Percentiles rank a stretch among this genome's conserved stretches.
Conservation (phyloP, 1,140 invertebrate genomes). For the Listronotus oregonensis region DNA sequence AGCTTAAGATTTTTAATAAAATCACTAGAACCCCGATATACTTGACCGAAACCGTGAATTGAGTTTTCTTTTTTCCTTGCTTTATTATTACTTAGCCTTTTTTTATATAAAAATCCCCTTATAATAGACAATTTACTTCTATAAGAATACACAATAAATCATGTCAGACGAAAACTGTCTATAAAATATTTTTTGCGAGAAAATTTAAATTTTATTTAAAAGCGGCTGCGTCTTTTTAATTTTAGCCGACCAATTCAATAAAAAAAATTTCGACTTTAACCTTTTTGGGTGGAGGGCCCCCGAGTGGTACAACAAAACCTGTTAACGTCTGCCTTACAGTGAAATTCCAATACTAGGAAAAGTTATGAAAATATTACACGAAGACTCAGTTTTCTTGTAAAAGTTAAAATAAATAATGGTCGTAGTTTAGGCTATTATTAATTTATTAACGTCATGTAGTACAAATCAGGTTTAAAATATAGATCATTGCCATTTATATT, state of each 20-base stretch:
- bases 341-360: constrained; percentile 7
- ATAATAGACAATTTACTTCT: no score
- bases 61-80: no score
- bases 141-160: no score
- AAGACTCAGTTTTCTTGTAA: neutral
- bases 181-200: neutral
- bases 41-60: no score
- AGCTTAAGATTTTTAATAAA: no score
- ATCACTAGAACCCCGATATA: no score
- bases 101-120: no score
- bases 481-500: no score
- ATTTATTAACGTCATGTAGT: constrained; percentile 10
- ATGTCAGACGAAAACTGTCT: neutral
- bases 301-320: constrained; percentile 4
- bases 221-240: neutral
- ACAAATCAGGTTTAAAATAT: constrained; percentile 2
- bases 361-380: constrained; percentile 9
- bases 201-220: neutral
- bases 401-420: constrained; percentile 1
- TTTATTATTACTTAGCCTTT: no score
- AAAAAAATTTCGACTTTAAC: neutral
- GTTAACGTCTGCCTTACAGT: neutral
- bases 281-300: neutral
- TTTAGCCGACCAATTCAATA: constrained; percentile 1
- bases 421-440: neutral